Evolutionary conservation across 2,888 invertebrate species (phyloP).

Genomic region (Noctua janthina): DNA sequence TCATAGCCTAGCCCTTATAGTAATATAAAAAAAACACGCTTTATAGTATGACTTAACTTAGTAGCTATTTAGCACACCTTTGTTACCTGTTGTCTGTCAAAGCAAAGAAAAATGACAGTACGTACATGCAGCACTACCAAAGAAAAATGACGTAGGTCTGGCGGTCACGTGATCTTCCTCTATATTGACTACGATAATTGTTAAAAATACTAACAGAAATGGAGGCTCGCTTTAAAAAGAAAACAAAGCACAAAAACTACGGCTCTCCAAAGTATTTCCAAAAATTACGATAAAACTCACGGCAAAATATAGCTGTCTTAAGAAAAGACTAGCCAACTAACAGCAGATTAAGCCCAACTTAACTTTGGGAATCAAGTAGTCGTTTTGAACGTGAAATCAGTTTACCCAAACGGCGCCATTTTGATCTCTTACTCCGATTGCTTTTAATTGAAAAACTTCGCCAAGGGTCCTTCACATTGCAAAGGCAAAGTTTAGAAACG

Average conservation of each 20-base stretch:
- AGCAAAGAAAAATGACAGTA: too few species aligned
- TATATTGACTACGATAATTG: neutral
- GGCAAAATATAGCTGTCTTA: neutral
- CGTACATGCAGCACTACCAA: neutral
- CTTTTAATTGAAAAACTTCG: conserved; percentile 79
- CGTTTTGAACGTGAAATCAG: conserved; percentile 60
- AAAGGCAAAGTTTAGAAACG: conserved; percentile 52
- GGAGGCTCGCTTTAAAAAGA: neutral
- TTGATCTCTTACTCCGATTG: conserved; percentile 70
- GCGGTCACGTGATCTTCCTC: neutral
- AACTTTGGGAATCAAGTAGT: conserved; percentile 41
- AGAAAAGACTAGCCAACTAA: conserved; percentile 23
- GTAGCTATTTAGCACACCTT: too few species aligned
- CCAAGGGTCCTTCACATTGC: conserved; percentile 59
- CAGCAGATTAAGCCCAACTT: conserved; percentile 29
- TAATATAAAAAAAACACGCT: too few species aligned
- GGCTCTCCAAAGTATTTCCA: neutral
- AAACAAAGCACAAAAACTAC: neutral
- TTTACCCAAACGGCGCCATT: conserved; percentile 64
- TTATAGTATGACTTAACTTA: too few species aligned
- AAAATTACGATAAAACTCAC: neutral
- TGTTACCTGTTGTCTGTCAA: too few species aligned
- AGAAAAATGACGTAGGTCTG: neutral
- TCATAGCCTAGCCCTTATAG: too few species aligned
- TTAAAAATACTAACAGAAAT: neutral